These are phyloP conservation scores for Megaceryle torquata DNA, from an alignment of 2,113 vertebrate genomes.

Conservation along the genomic window DNA sequence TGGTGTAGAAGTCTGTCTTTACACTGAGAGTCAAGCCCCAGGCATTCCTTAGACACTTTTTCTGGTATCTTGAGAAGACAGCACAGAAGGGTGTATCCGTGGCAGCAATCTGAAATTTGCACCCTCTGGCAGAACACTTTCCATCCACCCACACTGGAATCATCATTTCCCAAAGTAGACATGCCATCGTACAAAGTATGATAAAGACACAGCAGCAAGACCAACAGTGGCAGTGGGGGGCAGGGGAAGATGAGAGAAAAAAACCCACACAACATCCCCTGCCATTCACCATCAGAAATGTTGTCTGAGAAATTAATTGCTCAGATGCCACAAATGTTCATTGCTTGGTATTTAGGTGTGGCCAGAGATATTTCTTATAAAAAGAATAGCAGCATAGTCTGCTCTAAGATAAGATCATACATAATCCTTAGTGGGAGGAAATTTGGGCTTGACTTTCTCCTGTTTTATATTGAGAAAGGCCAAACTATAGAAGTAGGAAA, in stretches of 20 bases:
- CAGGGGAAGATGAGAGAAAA: background rate
- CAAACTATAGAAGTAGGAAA: background rate
- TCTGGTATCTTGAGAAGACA: slow-evolving; percentile 50
- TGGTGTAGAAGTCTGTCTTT: slow-evolving; percentile 19
- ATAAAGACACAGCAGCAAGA: slow-evolving; percentile 3
- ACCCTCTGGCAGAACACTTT: slow-evolving; percentile 52
- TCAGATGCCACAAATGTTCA: slow-evolving; percentile 38
- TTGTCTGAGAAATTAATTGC: slow-evolving; percentile 28
- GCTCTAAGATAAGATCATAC: background rate
- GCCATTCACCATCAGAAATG: slow-evolving; percentile 13
- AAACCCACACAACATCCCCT: background rate
- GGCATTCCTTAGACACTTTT: slow-evolving; percentile 52
- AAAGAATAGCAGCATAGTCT: slow-evolving; percentile 1
- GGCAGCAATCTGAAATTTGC: slow-evolving; percentile 57
- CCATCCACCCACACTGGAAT: slow-evolving; percentile 48
- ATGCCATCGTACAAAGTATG: background rate
- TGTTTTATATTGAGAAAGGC: background rate
- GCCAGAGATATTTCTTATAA: slow-evolving; percentile 24
- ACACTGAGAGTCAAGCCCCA: background rate
- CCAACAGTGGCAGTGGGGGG: background rate
- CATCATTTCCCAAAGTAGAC: slow-evolving; percentile 51
- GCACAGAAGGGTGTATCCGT: slow-evolving; percentile 43
- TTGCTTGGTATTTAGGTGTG: slow-evolving; percentile 46
- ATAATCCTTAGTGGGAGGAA: background rate
- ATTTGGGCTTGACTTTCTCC: background rate